Base-by-base conservation (phyloP, 2,797 vertebrate species). In the Parauchenoglanis ngamensis region DNA sequence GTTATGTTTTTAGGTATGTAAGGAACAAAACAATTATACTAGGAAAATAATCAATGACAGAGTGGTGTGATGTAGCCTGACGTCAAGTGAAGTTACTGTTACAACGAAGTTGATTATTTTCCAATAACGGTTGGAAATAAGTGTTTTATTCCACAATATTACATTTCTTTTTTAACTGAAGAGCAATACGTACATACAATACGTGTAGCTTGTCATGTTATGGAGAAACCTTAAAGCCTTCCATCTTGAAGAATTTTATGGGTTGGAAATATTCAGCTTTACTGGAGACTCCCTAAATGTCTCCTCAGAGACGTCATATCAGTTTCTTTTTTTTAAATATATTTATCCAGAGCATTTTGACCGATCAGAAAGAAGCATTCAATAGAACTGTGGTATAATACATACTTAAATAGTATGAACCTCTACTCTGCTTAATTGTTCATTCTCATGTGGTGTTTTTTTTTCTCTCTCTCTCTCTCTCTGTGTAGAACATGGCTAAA, bases 401-500 rank as follows among this genome's bases (percentile, higher is more conserved):
- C 7, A 23, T 70, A 17, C 25, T 4, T 7, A 7, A 15, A 75
- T 49, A 28, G 2, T 52, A 76, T 21, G 49, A 77, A 56, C 31
- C 56, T 19, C 28, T 56, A 0, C 7, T 19, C 7, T 73, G 40
- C 7, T 54, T 52, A 56, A 56, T 52, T 80, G 7, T 28, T 88
- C 12, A 59, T 63, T 13, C 15, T 17, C 40, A 61, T 79, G 78
- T 85, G 25, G 2, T 77, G 23, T 70, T 7, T 59, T 54, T 15
- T n/a, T n/a, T n/a, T n/a, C n/a, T n/a, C n/a, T n/a, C n/a, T n/a
- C n/a, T n/a, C n/a, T 87, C 54, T 63, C 6, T 87, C 23, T 73
- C n/a, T 59, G 72, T 87, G 31, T 85, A 99, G 98, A 96, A 94
- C 35, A 25, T 98, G 63, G 95, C 90, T 17, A 96, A 93, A 92